These are phyloP conservation scores for Agonopterix arenella DNA, from an alignment of 2,888 invertebrate genomes.

Conservation along the genomic window DNA sequence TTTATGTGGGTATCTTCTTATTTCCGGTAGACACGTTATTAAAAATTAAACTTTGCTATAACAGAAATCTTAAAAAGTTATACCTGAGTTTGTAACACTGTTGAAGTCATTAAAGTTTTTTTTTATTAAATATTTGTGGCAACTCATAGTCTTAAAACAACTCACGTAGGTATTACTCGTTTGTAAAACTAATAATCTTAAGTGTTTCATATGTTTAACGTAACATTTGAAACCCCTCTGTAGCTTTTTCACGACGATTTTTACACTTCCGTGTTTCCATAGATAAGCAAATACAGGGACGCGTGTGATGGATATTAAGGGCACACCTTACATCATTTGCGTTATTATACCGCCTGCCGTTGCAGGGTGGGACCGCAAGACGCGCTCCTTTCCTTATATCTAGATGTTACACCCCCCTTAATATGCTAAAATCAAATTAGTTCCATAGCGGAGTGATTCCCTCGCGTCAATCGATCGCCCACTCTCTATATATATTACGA, in stretches of 20 bases:
- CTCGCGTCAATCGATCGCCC: constrained; percentile 57
- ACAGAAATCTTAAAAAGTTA: too few species aligned
- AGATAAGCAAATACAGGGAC: constrained; percentile 76
- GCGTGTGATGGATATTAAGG: constrained; percentile 76
- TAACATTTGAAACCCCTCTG: constrained; percentile 46
- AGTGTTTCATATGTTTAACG: constrained; percentile 46
- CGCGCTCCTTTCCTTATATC: constrained; percentile 71
- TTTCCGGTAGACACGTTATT: too few species aligned
- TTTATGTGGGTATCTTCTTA: too few species aligned
- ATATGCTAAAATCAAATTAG: constrained; percentile 78
- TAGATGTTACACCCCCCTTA: constrained; percentile 68
- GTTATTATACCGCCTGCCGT: constrained; percentile 53
- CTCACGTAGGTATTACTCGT: neutral
- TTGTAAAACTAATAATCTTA: constrained; percentile 53
- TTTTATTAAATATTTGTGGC: too few species aligned
- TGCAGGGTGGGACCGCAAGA: constrained; percentile 32
- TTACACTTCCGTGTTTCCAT: constrained; percentile 74
- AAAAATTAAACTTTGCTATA: too few species aligned
- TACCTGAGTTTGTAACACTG: too few species aligned
- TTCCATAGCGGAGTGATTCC: constrained; percentile 71
- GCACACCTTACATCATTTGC: constrained; percentile 77
- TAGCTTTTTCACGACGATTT: constrained; percentile 63
- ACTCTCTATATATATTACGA: constrained; percentile 55
- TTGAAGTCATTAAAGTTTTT: too few species aligned
- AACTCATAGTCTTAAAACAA: too few species aligned